phyloP scores from a whole-genome alignment of 2,113 vertebrate species.

The Eubucco bourcierii region DNA sequence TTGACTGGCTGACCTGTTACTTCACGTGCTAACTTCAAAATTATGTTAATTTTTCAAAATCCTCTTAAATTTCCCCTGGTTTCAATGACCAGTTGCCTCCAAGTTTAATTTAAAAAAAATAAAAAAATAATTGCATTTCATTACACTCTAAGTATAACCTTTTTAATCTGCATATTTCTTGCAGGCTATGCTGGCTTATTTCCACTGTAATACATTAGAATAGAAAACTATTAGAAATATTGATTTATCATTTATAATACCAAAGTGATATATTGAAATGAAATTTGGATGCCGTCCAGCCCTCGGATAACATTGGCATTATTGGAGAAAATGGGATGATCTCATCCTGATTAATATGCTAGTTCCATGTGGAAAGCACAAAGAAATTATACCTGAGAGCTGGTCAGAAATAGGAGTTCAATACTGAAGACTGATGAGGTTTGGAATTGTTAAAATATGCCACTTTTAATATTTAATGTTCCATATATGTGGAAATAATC shows the following conservation, averaged over 20 bases:
- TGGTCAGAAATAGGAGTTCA: not conserved
- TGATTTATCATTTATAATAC: constrained; percentile 89
- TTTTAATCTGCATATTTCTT: constrained; percentile 76
- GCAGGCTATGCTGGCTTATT: constrained; percentile 51
- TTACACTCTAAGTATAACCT: constrained; percentile 51
- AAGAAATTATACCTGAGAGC: not conserved
- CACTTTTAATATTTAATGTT: not conserved
- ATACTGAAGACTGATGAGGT: not conserved
- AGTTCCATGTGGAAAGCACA: not conserved
- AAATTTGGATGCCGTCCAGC: constrained; percentile 77
- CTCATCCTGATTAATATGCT: constrained; percentile 77
- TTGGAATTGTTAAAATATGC: not conserved
- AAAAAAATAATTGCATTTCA: constrained; percentile 54
- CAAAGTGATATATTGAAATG: constrained; percentile 83
- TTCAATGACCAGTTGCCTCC: constrained; percentile 14
- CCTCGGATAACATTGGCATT: constrained; percentile 68
- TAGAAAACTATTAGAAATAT: constrained; percentile 86
- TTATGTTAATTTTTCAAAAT: constrained; percentile 45
- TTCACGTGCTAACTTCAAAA: constrained; percentile 10
- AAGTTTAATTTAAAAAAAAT: constrained; percentile 11
- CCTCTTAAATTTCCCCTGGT: constrained; percentile 20
- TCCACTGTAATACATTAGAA: constrained; percentile 79
- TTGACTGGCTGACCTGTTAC: constrained; percentile 20
- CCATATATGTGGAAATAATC: not conserved
- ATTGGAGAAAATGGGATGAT: constrained; percentile 65